Conservation (phyloP, 2,797 vertebrate species). For the Psittacula echo region DNA sequence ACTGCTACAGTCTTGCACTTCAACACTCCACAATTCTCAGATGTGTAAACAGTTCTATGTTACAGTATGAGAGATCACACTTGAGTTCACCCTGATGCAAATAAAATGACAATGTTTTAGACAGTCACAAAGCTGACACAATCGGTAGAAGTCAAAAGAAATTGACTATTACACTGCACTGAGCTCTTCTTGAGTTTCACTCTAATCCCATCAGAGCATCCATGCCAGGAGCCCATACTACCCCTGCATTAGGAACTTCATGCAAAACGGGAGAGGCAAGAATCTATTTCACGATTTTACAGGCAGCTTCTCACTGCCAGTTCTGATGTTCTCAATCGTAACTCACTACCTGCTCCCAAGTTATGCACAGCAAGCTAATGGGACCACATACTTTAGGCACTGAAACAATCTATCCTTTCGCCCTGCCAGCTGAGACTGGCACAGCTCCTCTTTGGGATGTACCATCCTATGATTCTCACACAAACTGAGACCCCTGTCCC, state of each 20-base stretch:
- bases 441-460: not conserved
- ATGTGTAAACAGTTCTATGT: fast-evolving
- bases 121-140: not conserved
- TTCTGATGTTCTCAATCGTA: not conserved
- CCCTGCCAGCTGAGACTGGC: not conserved
- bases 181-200: not conserved
- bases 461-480: not conserved
- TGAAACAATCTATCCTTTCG: not conserved
- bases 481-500: not conserved
- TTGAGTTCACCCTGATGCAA: not conserved
- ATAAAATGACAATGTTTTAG: not conserved
- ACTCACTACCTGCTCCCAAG: not conserved
- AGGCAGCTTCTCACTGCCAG: not conserved
- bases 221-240: not conserved
- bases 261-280: not conserved
- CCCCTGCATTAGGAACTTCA: not conserved
- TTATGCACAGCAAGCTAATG: fast-evolving
- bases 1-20: not conserved
- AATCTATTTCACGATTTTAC: not conserved
- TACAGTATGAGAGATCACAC: not conserved
- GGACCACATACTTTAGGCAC: not conserved
- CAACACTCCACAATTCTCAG: not conserved
- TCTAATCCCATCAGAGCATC: too few species aligned
- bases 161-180: not conserved
- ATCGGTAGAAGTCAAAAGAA: not conserved